Conservation (phyloP, 92 coral and sea anemone species). For the Plumapathes pennacea region DNA sequence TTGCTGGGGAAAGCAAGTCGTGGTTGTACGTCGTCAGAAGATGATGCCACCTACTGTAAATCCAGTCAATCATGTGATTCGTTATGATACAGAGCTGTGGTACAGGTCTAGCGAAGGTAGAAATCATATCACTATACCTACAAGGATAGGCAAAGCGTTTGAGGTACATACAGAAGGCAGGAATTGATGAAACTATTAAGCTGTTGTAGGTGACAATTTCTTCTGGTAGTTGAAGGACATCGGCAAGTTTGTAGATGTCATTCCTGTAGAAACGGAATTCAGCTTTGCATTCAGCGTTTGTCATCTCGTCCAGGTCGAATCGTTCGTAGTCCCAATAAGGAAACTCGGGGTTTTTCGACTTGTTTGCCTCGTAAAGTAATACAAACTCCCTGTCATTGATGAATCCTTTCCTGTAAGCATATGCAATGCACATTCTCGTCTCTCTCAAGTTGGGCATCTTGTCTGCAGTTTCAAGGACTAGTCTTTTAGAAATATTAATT, state of each 20-base stretch:
- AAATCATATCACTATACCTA: conserved; percentile 22
- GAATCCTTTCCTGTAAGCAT: conserved; percentile 6
- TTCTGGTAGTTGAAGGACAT: conserved; percentile 8
- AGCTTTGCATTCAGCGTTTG: conserved; percentile 23
- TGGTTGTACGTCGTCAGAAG: conserved; percentile 29
- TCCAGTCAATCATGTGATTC: conserved; percentile 41
- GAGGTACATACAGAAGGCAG: neutral
- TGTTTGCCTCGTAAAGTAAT: conserved; percentile 11
- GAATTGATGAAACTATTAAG: neutral
- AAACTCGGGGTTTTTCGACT: conserved; percentile 4
- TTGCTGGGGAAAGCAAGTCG: conserved; percentile 38
- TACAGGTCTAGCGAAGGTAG: neutral
- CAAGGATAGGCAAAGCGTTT: conserved; percentile 39
- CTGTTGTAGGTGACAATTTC: neutral
- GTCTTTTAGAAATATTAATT: too few relatives aligned
- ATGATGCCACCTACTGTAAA: conserved; percentile 34
- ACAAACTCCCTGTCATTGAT: conserved; percentile 6
- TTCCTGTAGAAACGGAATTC: conserved; percentile 7
- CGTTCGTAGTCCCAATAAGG: conserved; percentile 19
- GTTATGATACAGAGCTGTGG: conserved; percentile 21
- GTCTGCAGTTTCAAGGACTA: too few relatives aligned
- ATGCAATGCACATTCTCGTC: too few relatives aligned
- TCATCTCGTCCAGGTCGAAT: conserved; percentile 16
- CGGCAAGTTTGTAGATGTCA: conserved; percentile 7
- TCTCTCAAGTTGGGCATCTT: too few relatives aligned